A percentile compares a stretch with the other conserved stretches of the same genome.
Evolutionary conservation across 2,797 vertebrate species (phyloP).

Genomic region (Tadarida brasiliensis): DNA sequence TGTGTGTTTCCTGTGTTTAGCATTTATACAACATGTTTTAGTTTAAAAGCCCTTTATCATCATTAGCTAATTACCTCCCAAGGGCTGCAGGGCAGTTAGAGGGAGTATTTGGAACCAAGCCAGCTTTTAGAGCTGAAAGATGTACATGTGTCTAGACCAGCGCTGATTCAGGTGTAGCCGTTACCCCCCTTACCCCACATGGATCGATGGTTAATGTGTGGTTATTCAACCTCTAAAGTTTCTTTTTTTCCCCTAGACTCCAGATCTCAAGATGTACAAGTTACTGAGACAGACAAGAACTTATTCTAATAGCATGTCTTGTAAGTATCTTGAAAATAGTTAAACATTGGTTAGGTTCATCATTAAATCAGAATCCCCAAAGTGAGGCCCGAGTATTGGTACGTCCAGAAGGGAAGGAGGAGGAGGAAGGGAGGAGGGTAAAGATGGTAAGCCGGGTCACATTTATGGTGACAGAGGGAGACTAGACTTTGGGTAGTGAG

Average conservation of each 20-base stretch:
- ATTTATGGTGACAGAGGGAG: not conserved
- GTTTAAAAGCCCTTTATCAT: slow-evolving; percentile 69
- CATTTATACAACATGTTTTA: slow-evolving; percentile 69
- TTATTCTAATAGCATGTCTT: slow-evolving; percentile 5
- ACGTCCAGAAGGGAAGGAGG: not conserved
- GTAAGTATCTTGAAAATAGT: slow-evolving; percentile 19
- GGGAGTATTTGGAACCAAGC: slow-evolving; percentile 26
- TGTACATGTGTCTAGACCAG: not conserved
- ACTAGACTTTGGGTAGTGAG: not conserved
- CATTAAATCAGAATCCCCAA: slow-evolving; percentile 38
- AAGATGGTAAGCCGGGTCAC: not conserved
- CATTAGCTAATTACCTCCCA: slow-evolving; percentile 80
- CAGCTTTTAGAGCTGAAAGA: slow-evolving; percentile 42
- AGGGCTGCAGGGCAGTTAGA: slow-evolving; percentile 49
- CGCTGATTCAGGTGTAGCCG: not conserved
- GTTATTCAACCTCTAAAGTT: slow-evolving; percentile 1
- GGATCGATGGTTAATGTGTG: not conserved
- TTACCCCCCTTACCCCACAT: not conserved
- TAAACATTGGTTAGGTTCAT: slow-evolving; percentile 36
- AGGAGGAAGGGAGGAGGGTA: no score
- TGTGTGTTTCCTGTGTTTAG: slow-evolving; percentile 66
- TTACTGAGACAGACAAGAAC: slow-evolving; percentile 24
- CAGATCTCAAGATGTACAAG: slow-evolving; percentile 41
- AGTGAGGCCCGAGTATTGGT: not conserved
- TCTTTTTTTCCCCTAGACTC: not conserved